Evolutionary conservation across 2,113 vertebrate species (phyloP), one percentile per base, ranked within the genome.

Genomic region (Microcebus griseorufus): DNA sequence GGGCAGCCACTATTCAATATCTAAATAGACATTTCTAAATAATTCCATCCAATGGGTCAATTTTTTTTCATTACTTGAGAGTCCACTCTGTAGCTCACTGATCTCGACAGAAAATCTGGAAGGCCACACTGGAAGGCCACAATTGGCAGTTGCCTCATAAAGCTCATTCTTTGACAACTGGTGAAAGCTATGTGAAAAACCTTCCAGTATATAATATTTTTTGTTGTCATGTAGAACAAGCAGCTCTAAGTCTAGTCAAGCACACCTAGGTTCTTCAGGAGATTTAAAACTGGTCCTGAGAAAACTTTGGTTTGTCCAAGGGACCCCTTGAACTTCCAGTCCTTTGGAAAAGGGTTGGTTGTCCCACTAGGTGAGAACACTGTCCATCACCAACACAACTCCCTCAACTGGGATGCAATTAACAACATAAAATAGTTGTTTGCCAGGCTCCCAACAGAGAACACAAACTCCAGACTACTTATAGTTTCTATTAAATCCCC

Each of bases 1-100:
- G 25, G 9, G 25, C 6, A 85, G 29, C 45, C 3, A 53, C 22
- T 64, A 55, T 55, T n/a, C 53, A 64, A 62, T 69, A 83, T 78
- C 76, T 53, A 94, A 78, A 84, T 82, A 34, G 62, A 18, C 17
- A 93, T 73, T 85, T 53, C 37, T 88, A 93, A 93, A 48, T 48
- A 76, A 65, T 90, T 83, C 37, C 18, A 95, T 51, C 13, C 18
- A 37, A 25, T 81, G 20, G 29, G 18, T 72, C 65, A 94, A 34
- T 87, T 62, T 78, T 87, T 78, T 81, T 60, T 1, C 85, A 92
- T 60, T 78, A 76, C 45, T 76, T 81, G 22, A 42, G 48, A 95
- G 64, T 79, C 32, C 16, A 69, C 79, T 86, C 37, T 90, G 25
- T 75, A 72, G 51, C 45, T 88, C 82, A 93, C 27, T 81, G 37